These are phyloP conservation scores for Neotoma lepida DNA, from an alignment of 2,113 vertebrate species.

Conservation along the genomic window DNA sequence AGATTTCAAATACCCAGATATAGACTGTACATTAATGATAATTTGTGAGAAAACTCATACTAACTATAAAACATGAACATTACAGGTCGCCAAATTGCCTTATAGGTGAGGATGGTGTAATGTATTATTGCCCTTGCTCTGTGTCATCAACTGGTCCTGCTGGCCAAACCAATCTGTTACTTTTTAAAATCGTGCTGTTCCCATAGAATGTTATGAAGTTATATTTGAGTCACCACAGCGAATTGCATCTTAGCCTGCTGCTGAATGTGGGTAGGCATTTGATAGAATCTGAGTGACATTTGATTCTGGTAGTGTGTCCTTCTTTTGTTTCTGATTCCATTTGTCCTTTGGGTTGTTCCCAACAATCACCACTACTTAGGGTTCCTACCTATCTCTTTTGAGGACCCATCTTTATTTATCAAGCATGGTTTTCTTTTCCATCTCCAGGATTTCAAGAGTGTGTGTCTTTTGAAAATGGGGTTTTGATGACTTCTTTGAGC, in stretches of 20 bases:
- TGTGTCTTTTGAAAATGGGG: conserved; percentile 53
- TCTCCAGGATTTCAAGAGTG: conserved; percentile 38
- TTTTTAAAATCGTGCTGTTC: conserved; percentile 55
- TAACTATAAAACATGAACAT: neutral
- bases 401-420: conserved; percentile 52
- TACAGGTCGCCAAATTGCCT: neutral
- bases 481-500: conserved; percentile 62
- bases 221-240: neutral
- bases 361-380: conserved; percentile 11
- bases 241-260: neutral
- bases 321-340: neutral
- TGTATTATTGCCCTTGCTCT: neutral
- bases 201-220: conserved; percentile 3
- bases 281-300: conserved; percentile 18
- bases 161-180: conserved; percentile 43
- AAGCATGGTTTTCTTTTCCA: conserved; percentile 41
- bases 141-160: neutral
- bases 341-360: conserved; percentile 3
- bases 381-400: conserved; percentile 13
- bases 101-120: neutral
- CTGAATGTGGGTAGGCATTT: neutral
- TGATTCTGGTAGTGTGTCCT: neutral
- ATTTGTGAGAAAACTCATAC: neutral
- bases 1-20: neutral
- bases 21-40: neutral